These are phyloP conservation scores for Propithecus perrieri DNA, from an alignment of 2,797 vertebrate species.

Conservation along the genomic window DNA sequence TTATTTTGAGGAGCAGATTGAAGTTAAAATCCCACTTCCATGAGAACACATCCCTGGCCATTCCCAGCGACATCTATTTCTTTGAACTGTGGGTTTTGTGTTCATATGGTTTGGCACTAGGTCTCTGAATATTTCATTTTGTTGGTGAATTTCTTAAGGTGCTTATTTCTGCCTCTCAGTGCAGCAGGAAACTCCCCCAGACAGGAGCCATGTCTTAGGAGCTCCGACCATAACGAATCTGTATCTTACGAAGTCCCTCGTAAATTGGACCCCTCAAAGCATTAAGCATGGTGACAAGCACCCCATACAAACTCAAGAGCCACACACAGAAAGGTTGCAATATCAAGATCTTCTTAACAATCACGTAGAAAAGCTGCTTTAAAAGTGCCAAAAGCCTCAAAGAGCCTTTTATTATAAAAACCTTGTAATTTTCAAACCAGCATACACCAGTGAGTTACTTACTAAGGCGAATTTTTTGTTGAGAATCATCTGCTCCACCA, in stretches of 20 bases:
- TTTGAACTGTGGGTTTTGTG: background rate
- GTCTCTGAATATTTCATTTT: background rate
- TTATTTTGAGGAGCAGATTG: background rate
- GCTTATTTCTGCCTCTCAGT: background rate
- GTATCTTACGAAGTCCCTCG: background rate
- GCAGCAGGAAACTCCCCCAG: background rate
- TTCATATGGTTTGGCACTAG: background rate
- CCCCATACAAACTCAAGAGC: background rate
- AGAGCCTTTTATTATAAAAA: background rate
- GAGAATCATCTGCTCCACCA: constrained; percentile 98
- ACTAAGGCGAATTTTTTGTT: constrained; percentile 95
- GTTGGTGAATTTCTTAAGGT: background rate
- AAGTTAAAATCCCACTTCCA: background rate
- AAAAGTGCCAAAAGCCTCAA: background rate
- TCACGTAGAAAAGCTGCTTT: background rate
- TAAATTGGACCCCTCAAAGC: background rate
- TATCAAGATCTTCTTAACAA: background rate
- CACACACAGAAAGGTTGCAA: background rate
- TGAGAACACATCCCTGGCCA: background rate
- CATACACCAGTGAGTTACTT: background rate
- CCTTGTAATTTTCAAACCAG: background rate
- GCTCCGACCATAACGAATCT: background rate
- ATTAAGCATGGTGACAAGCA: background rate
- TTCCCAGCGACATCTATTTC: background rate
- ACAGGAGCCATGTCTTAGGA: background rate